phyloP scores from a whole-genome alignment of 2,888 invertebrate species.

The Philonicus albiceps region DNA sequence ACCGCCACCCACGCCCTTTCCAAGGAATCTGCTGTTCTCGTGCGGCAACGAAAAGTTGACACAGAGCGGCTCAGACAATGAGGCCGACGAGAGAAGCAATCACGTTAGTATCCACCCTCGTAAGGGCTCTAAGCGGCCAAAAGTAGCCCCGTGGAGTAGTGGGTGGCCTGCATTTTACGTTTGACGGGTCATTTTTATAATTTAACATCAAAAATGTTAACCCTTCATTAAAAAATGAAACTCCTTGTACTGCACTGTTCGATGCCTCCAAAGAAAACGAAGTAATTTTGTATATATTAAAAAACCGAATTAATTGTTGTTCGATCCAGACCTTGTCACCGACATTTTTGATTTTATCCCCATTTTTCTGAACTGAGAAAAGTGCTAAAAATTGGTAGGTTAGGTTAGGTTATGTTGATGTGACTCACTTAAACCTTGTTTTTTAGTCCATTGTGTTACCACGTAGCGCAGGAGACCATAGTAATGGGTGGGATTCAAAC shows the following conservation, averaged over 20 bases:
- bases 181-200: background rate
- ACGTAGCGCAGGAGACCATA: no score
- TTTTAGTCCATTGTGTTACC: no score
- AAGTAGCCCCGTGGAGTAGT: background rate
- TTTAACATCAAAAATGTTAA: background rate
- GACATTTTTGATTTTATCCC: background rate
- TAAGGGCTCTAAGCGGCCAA: background rate
- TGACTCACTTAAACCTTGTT: no score
- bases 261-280: background rate
- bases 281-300: background rate
- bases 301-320: no score
- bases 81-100: conserved; percentile 43
- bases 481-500: no score
- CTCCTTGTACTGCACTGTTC: background rate
- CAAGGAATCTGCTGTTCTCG: conserved; percentile 68
- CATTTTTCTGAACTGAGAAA: background rate
- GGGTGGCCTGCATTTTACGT: background rate
- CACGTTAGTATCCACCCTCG: conserved; percentile 54
- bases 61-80: conserved; percentile 44
- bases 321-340: no score
- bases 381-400: no score
- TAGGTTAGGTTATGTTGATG: no score
- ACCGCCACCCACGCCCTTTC: conserved; percentile 53
- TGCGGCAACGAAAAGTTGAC: conserved; percentile 53
- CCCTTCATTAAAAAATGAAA: no score